phyloP scores from a whole-genome alignment of 1,140 invertebrate genomes.

The Thaumetopoea pityocampa region DNA sequence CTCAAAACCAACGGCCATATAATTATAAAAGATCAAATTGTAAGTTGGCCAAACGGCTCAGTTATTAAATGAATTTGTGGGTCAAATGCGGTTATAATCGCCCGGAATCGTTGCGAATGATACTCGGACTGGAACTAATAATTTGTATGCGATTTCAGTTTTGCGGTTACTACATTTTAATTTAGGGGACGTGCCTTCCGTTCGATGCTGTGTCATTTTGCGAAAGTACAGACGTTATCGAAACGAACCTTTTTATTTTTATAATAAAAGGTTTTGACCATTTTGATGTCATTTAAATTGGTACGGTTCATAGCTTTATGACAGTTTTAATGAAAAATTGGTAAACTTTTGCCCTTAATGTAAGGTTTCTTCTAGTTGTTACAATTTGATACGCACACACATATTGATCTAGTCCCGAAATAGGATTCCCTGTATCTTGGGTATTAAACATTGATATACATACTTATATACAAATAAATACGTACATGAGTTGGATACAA shows the following conservation, averaged over 20 bases:
- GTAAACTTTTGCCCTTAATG: constrained; percentile 16
- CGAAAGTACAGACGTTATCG: constrained; percentile 21
- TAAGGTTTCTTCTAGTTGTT: no score
- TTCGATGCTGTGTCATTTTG: constrained; percentile 26
- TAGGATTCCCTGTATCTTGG: no score
- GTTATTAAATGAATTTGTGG: constrained; percentile 63
- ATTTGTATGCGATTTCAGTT: constrained; percentile 25
- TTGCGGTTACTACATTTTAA: constrained; percentile 24
- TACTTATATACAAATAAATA: no score
- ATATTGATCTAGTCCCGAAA: no score
- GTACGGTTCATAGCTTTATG: constrained; percentile 32
- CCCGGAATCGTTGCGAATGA: constrained; percentile 39
- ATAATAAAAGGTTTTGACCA: constrained; percentile 43
- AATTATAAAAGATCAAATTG: constrained; percentile 68
- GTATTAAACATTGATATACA: no score
- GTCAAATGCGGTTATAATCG: constrained; percentile 71
- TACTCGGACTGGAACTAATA: constrained; percentile 39
- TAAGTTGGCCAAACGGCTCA: constrained; percentile 28
- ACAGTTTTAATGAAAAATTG: constrained; percentile 20
- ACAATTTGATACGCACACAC: no score
- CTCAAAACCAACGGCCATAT: constrained; percentile 49
- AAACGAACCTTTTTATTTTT: constrained; percentile 44
- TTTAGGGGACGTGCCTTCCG: constrained; percentile 47
- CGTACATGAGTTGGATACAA: no score
- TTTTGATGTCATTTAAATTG: constrained; percentile 32